These are phyloP conservation scores for Ectemnius continuus DNA, from an alignment of 2,888 invertebrate species.

Conservation along the genomic window DNA sequence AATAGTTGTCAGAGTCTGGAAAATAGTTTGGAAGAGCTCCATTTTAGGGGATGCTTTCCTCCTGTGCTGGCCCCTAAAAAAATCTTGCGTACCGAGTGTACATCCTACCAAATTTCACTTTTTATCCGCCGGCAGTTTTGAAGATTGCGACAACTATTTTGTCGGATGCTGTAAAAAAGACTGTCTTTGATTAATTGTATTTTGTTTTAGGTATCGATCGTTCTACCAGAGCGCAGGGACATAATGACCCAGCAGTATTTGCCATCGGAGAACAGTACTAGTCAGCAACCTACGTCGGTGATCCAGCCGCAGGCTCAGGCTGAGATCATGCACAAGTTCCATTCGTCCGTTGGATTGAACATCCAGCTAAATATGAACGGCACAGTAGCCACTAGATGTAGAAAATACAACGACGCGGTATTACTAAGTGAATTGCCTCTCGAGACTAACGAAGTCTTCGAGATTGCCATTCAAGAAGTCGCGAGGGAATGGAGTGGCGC, in stretches of 20 bases:
- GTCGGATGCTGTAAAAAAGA: no score
- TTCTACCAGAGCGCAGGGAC: constrained; percentile 74
- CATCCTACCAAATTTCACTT: no score
- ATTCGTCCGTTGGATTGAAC: constrained; percentile 85
- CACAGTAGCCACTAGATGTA: constrained; percentile 82
- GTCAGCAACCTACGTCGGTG: constrained; percentile 81
- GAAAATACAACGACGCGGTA: constrained; percentile 81
- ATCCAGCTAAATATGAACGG: constrained; percentile 84
- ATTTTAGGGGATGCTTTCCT: no score
- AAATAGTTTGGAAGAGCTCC: no score
- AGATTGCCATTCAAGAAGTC: constrained; percentile 85
- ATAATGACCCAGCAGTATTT: constrained; percentile 73
- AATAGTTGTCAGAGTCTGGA: no score
- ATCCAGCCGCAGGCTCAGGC: constrained; percentile 79
- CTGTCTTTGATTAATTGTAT: neutral
- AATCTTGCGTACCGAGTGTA: no score
- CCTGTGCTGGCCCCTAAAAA: no score
- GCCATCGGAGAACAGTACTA: constrained; percentile 80
- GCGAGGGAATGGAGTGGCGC: constrained; percentile 85
- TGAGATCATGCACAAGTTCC: constrained; percentile 77
- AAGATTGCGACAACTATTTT: no score
- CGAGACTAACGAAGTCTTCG: constrained; percentile 88
- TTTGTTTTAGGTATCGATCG: constrained; percentile 72
- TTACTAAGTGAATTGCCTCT: constrained; percentile 87
- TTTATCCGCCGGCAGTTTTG: no score